Conservation (phyloP, 1,140 invertebrate species). For the Papilio dardanus region DNA sequence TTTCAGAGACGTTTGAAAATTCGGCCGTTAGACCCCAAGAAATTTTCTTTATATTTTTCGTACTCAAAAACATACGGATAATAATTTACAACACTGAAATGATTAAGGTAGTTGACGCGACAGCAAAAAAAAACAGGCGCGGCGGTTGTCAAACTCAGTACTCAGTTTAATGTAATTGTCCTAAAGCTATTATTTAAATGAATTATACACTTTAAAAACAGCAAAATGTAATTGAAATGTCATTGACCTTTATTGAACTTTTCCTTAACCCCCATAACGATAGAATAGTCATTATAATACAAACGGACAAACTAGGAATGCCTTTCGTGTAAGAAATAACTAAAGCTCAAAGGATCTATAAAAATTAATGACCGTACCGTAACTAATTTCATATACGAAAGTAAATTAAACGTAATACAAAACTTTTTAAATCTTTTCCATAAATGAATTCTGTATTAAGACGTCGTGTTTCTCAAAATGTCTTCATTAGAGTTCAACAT, state of each 20-base stretch:
- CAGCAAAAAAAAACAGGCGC: slow-evolving; percentile 22
- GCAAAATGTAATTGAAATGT: background rate
- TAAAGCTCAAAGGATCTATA: slow-evolving; percentile 10
- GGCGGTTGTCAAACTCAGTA: slow-evolving; percentile 14
- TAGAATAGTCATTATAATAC: background rate
- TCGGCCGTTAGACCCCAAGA: background rate
- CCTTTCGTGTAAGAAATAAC: slow-evolving; percentile 21
- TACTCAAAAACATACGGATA: background rate
- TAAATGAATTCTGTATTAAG: background rate
- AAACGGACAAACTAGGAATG: slow-evolving; percentile 4
- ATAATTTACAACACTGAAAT: background rate
- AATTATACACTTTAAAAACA: background rate
- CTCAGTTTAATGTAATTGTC: slow-evolving; percentile 29
- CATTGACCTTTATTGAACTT: background rate
- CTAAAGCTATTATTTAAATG: background rate
- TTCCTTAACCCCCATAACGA: background rate
- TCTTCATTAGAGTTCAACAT: background rate
- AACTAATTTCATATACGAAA: slow-evolving; percentile 2
- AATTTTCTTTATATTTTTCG: background rate
- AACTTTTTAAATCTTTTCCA: background rate
- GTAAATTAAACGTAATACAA: background rate
- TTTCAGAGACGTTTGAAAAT: no score
- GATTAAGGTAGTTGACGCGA: background rate
- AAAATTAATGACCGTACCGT: slow-evolving; percentile 1
- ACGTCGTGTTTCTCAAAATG: background rate